Evolutionary conservation across 2,888 invertebrate genomes (phyloP), one percentile per base, ranked within the genome.

Genomic region (Agonopterix arenella): DNA sequence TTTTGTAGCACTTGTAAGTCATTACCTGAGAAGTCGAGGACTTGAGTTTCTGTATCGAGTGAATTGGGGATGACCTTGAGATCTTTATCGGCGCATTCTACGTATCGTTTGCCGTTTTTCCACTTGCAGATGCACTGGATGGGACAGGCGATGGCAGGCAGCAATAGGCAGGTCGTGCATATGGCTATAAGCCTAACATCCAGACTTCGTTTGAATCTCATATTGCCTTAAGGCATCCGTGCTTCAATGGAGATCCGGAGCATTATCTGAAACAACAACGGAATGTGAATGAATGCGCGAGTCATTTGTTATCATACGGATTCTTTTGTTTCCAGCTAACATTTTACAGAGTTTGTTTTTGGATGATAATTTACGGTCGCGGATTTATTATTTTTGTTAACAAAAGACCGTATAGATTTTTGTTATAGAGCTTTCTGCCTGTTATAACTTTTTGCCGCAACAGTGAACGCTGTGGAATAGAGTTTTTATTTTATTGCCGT

Each of bases 31-130:
- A 97, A 93, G 76, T 97, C 96, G 50, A 97, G 89, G 40, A 97
- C 97, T 89, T 97, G 96, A 0, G 97, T 97, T 67, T 94, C 95
- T 18, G 93, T 91, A 73, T 96, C 94, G 65, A 97, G 92, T 48
- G 94, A 93, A 62, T 92, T 92, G 1, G 97, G 97, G 52, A 97
- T 92, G 9, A 92, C 90, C 57, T 93, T 91, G 49, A 97, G 88
- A 49, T 93, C 93, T 71, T 94, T 94, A 56, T 94, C 93, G 47
- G 93, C 91, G 81, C 97, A 97, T 78, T 97, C 96, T 47, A 96
- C 96, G 60, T 95, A 95, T 73, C 96, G 94, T 73, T 97, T 97
- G 46, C 97, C 97, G 71, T 94, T 94, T 80, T 96, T 97, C 97
- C 97, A 97, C 77, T 96, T 96, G 90, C 97, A 97, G 51, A 92